phyloP scores from a whole-genome alignment of 2,113 vertebrate species.

The Cavia porcellus region DNA sequence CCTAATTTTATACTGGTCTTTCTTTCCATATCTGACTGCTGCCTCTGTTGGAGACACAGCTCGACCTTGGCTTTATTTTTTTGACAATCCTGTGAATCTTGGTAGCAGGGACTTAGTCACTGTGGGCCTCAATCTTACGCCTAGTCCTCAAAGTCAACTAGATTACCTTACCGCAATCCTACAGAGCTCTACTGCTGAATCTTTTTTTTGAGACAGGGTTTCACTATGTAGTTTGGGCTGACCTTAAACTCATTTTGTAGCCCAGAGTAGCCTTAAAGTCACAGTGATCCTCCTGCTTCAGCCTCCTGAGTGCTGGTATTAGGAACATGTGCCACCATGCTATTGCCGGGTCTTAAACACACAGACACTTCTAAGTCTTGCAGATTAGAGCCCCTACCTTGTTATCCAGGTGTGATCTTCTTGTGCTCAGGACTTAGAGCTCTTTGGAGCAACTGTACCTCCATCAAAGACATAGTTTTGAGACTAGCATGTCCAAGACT shows the following conservation, averaged over 20 bases:
- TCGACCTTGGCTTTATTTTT: background rate
- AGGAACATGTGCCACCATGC: background rate
- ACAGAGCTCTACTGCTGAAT: background rate
- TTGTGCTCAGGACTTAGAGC: background rate
- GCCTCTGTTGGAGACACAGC: background rate
- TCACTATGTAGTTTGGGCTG: too few species aligned
- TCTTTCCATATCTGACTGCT: background rate
- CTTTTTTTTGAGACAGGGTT: too few species aligned
- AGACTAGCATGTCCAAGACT: background rate
- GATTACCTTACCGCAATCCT: too few species aligned
- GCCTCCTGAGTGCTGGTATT: background rate
- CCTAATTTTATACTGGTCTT: background rate
- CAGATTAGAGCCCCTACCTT: background rate
- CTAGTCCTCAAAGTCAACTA: background rate
- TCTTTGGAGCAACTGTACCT: background rate
- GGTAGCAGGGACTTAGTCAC: background rate
- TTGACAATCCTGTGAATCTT: background rate
- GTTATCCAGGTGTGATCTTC: background rate
- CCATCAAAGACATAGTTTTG: too few species aligned
- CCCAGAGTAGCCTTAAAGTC: background rate
- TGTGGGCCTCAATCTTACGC: accelerated
- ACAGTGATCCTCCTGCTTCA: background rate
- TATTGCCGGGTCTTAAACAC: background rate
- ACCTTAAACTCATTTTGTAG: background rate
- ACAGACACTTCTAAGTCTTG: accelerated